These are phyloP conservation scores for Scophthalmus maximus DNA, from an alignment of 2,113 vertebrate species.

Conservation along the genomic window DNA sequence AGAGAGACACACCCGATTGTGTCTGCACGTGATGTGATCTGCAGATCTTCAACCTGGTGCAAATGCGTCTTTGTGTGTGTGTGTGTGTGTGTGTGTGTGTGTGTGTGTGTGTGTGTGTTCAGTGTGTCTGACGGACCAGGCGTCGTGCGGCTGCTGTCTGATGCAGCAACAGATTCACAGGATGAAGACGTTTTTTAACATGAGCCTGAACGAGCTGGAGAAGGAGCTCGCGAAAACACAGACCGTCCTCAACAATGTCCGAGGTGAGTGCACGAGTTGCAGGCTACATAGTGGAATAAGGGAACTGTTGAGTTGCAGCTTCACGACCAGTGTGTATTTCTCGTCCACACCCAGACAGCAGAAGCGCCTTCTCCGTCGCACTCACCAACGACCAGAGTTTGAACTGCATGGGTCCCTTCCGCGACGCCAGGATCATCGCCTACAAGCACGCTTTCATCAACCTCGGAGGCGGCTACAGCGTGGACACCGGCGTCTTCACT, in stretches of 20 bases:
- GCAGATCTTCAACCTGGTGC: not conserved
- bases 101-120: slow-evolving; percentile 21
- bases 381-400: slow-evolving; percentile 13
- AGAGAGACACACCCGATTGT: not conserved
- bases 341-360: slow-evolving; percentile 56
- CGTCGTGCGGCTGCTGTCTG: slow-evolving; percentile 78
- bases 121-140: slow-evolving; percentile 72
- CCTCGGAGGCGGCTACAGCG: slow-evolving; percentile 56
- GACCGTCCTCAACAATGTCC: slow-evolving; percentile 59
- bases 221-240: slow-evolving; percentile 42
- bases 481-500: slow-evolving; percentile 61
- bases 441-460: slow-evolving; percentile 73
- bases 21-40: not conserved
- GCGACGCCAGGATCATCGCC: not conserved
- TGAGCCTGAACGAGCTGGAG: slow-evolving; percentile 61
- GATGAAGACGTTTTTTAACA: slow-evolving; percentile 73
- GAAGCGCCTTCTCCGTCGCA: slow-evolving; percentile 75
- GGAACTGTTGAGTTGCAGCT: not conserved
- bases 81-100: slow-evolving; percentile 14
- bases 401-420: slow-evolving; percentile 37
- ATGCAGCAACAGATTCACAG: slow-evolving; percentile 77
- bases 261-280: slow-evolving; percentile 60
- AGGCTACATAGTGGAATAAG: too few relatives aligned
- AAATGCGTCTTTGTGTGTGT: slow-evolving; percentile 16
- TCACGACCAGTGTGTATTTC: not conserved